A percentile compares a stretch with the other conserved stretches of the same genome.
Evolutionary conservation across 2,888 invertebrate species (phyloP).

Genomic region (Choristoneura rosaceana): DNA sequence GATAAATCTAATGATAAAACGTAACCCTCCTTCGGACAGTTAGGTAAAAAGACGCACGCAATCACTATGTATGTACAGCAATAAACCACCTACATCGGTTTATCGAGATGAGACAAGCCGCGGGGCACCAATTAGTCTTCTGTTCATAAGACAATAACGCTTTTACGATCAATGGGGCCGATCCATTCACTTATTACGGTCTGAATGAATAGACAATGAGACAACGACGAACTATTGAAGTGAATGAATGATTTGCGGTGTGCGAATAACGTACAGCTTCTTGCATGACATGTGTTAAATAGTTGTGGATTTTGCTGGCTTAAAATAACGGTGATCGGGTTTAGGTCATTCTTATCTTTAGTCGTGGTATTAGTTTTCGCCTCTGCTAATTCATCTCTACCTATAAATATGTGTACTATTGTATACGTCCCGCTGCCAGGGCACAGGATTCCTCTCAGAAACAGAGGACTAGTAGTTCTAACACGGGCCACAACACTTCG

Average conservation of each 20-base stretch:
- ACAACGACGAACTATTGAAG: conserved; percentile 44
- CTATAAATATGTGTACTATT: no score
- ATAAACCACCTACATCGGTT: conserved; percentile 59
- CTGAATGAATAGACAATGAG: conserved; percentile 58
- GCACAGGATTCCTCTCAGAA: no score
- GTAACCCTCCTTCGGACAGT: background rate
- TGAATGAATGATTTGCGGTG: conserved; percentile 43
- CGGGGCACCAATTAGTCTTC: conserved; percentile 66
- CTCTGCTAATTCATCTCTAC: no score
- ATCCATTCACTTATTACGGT: conserved; percentile 64
- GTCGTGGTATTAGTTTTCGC: no score
- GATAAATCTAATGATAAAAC: no score
- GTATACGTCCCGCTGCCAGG: no score
- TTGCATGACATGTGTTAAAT: background rate
- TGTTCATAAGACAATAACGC: conserved; percentile 69
- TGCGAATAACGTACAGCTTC: conserved; percentile 11
- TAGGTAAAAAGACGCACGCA: background rate
- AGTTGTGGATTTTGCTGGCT: background rate
- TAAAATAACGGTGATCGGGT: background rate
- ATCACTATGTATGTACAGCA: background rate
- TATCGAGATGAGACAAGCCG: conserved; percentile 68
- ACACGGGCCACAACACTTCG: no score
- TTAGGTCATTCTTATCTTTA: background rate
- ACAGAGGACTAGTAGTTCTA: no score
- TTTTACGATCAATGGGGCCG: conserved; percentile 71